Percentiles rank a stretch among this genome's conserved stretches.
These are phyloP conservation scores for Pterostichus niger DNA, from an alignment of 2,888 invertebrate genomes.

Conservation along the genomic window DNA sequence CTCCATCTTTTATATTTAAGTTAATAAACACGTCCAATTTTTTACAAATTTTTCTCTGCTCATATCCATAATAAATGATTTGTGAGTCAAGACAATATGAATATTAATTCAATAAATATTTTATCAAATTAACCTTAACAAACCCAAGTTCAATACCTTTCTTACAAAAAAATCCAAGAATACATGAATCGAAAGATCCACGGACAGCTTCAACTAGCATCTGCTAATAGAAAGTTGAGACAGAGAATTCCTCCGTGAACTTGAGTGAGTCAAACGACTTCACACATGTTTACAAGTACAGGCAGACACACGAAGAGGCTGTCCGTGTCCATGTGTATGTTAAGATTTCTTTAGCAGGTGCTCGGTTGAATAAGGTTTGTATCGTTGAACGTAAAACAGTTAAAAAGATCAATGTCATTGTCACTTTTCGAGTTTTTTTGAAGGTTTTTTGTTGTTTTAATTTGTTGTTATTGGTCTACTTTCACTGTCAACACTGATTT, in stretches of 20 bases:
- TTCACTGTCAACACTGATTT: slow-evolving; percentile 12
- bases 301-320: not conserved
- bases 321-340: not conserved
- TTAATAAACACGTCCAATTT: too few species aligned
- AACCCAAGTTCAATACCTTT: not conserved
- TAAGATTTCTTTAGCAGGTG: slow-evolving; percentile 7
- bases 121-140: slow-evolving; percentile 17
- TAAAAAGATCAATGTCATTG: slow-evolving; percentile 49
- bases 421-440: slow-evolving; percentile 37
- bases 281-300: slow-evolving; percentile 2
- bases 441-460: slow-evolving; percentile 4
- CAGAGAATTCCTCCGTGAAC: slow-evolving; percentile 5
- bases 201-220: not conserved
- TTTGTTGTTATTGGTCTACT: not conserved
- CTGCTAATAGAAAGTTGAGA: slow-evolving; percentile 34
- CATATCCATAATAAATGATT: not conserved
- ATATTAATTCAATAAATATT: not conserved
- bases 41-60: not conserved
- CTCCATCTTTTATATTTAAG: too few species aligned
- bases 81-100: too few species aligned
- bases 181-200: not conserved
- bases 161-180: too few species aligned
- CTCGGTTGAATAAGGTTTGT: slow-evolving; percentile 11
- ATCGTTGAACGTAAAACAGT: not conserved
- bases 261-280: slow-evolving; percentile 10